Percentiles rank a stretch among this genome's conserved stretches.
Evolutionary conservation across 2,797 vertebrate genomes (phyloP).

Genomic region (Tokudaia muenninki): DNA sequence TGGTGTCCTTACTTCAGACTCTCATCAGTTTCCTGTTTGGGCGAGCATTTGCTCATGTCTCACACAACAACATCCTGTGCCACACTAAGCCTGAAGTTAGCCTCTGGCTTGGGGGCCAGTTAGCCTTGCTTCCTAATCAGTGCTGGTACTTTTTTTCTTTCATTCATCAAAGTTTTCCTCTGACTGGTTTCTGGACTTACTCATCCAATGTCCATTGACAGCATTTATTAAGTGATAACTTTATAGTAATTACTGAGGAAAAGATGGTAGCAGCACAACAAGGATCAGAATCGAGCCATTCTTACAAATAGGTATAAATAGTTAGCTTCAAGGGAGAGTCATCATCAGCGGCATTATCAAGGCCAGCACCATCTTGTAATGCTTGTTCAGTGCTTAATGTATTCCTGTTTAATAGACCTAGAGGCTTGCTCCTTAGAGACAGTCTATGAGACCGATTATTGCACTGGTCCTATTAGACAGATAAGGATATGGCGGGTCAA

Average conservation of each 20-base stretch:
- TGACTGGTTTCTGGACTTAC: background rate
- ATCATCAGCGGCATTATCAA: background rate
- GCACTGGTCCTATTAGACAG: background rate
- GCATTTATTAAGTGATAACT: background rate
- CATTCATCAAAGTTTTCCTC: background rate
- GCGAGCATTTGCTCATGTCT: background rate
- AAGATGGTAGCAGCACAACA: background rate
- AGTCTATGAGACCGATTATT: background rate
- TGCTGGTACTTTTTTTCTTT: background rate
- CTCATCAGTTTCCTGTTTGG: background rate
- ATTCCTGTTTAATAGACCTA: background rate
- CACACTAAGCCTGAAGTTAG: background rate
- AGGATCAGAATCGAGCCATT: background rate
- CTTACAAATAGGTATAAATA: background rate
- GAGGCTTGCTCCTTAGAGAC: background rate
- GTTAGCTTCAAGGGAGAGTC: background rate
- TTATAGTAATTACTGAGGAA: background rate
- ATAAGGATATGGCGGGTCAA: background rate
- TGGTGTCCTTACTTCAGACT: background rate
- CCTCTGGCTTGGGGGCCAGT: background rate
- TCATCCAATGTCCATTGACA: background rate
- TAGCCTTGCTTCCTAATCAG: background rate
- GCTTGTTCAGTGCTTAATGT: background rate
- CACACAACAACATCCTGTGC: background rate
- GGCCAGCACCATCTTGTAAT: background rate